These are phyloP conservation scores for Nyctibius grandis DNA, from an alignment of 2,797 vertebrate species.

Conservation along the genomic window DNA sequence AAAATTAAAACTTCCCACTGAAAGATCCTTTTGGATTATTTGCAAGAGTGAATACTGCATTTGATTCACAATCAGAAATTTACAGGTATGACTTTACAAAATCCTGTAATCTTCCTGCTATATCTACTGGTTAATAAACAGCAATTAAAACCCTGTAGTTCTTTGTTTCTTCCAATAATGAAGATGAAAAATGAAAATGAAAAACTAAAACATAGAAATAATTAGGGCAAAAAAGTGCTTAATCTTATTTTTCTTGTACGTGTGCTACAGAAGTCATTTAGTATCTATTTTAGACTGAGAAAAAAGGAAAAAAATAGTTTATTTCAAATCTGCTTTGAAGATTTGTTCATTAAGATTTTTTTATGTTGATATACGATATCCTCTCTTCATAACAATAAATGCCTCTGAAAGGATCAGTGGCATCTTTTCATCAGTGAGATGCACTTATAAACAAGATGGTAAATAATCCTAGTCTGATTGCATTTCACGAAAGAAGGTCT, in stretches of 20 bases:
- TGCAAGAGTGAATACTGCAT: background rate
- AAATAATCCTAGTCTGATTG: background rate
- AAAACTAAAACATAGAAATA: background rate
- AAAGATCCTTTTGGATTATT: background rate
- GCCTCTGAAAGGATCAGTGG: background rate
- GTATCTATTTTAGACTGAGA: background rate
- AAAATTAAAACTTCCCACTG: background rate
- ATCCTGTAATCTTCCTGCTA: background rate
- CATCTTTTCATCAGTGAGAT: background rate
- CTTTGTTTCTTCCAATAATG: background rate
- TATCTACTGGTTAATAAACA: background rate
- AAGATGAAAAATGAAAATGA: background rate
- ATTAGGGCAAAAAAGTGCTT: background rate
- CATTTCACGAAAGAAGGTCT: background rate
- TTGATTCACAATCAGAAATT: background rate
- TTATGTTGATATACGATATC: background rate
- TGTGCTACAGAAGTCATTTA: background rate
- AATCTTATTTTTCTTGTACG: background rate
- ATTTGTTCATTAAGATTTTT: background rate
- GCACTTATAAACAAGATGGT: background rate
- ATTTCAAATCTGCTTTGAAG: background rate
- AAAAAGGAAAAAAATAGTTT: background rate
- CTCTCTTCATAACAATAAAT: background rate
- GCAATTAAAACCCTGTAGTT: slow-evolving; percentile 12
- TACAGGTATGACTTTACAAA: background rate